Conservation (phyloP, 2,888 invertebrate genomes). For the Pinctada fucata region DNA sequence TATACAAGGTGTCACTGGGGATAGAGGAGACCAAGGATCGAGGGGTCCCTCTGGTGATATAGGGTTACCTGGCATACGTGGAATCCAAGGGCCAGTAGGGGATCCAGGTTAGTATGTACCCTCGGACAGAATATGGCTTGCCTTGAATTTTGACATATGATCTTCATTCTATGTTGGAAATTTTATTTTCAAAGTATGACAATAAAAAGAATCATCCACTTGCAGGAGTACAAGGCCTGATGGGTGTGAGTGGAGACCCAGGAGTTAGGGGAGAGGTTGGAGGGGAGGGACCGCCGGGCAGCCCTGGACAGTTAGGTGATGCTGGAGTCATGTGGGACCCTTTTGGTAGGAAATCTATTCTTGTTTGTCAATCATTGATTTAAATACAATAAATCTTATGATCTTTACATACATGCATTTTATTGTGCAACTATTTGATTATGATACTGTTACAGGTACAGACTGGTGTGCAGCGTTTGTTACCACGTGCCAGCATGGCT, state of each 20-base stretch:
- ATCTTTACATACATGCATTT: no score
- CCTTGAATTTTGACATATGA: no score
- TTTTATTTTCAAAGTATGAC: no score
- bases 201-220: no score
- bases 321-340: background rate
- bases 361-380: no score
- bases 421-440: no score
- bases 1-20: no score
- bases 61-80: background rate
- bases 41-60: background rate
- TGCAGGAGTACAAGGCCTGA: no score
- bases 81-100: background rate
- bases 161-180: no score
- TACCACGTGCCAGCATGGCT: background rate
- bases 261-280: background rate
- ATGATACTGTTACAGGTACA: background rate
- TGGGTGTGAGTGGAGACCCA: background rate
- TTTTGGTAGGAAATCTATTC: background rate
- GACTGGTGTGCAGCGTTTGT: background rate
- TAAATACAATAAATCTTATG: no score
- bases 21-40: background rate
- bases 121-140: no score
- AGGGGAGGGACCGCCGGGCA: background rate
- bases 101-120: background rate
- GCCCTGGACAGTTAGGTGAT: background rate